These are phyloP conservation scores for Euphonia xanthogaster DNA, from an alignment of 2,797 vertebrate species.

Conservation along the genomic window DNA sequence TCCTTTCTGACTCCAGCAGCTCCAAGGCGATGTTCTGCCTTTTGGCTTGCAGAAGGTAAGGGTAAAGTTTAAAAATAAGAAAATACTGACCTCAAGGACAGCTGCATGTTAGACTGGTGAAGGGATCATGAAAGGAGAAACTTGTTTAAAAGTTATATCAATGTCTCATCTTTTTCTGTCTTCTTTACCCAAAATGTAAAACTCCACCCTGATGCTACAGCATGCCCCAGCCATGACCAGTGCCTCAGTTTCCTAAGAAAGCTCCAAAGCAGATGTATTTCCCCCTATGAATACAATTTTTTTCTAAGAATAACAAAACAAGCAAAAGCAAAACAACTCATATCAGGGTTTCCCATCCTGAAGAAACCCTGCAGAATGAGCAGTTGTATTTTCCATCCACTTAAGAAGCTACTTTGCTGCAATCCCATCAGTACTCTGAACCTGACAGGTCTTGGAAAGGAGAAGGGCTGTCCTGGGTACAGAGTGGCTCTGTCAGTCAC, in stretches of 20 bases:
- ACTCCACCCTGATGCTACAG: not conserved
- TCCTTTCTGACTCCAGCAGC: slow-evolving; percentile 93
- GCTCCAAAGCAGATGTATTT: not conserved
- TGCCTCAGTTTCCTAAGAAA: not conserved
- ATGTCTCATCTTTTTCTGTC: not conserved
- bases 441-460: not conserved
- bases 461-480: not conserved
- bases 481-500: not conserved
- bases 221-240: not conserved
- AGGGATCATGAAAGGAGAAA: not conserved
- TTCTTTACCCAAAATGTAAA: not conserved
- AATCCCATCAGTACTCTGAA: not conserved
- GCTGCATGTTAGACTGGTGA: not conserved
- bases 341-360: not conserved
- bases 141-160: not conserved
- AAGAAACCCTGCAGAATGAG: not conserved
- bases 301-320: not conserved
- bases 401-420: not conserved
- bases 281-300: not conserved
- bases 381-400: not conserved
- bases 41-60: slow-evolving; percentile 79
- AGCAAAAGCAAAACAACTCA: not conserved
- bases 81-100: not conserved
- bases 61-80: not conserved
- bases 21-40: slow-evolving; percentile 91